A percentile compares a stretch with the other conserved stretches of the same genome.
phyloP scores from a whole-genome alignment of 2,888 invertebrate genomes.

The Clivina fossor region DNA sequence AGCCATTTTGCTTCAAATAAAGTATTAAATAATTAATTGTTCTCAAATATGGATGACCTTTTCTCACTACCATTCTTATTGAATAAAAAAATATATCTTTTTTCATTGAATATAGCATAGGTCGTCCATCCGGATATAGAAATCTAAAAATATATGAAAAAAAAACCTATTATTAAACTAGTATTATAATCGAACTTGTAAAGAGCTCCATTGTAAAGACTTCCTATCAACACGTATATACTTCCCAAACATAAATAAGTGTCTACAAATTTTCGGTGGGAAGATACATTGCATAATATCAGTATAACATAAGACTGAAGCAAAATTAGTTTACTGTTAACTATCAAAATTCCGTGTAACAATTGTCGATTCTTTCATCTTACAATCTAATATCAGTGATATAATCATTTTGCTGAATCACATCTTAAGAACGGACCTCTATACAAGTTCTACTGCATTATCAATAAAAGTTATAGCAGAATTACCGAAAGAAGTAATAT shows the following conservation, averaged over 20 bases:
- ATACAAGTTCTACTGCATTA: too few relatives aligned
- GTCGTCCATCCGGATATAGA: slow-evolving; percentile 33
- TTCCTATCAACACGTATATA: background rate
- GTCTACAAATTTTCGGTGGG: too few relatives aligned
- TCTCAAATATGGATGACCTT: slow-evolving; percentile 16
- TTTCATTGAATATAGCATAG: slow-evolving; percentile 34
- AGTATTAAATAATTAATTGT: slow-evolving; percentile 21
- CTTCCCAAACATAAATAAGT: too few relatives aligned
- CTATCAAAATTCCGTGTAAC: too few relatives aligned
- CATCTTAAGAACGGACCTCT: too few relatives aligned
- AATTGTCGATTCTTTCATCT: too few relatives aligned
- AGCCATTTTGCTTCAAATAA: slow-evolving; percentile 9
- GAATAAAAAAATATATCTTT: slow-evolving; percentile 20
- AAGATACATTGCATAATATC: background rate
- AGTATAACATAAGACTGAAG: background rate
- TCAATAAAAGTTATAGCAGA: too few relatives aligned
- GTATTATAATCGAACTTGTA: background rate
- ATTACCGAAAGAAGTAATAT: too few relatives aligned
- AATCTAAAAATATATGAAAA: slow-evolving; percentile 2
- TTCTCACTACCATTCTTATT: slow-evolving; percentile 5
- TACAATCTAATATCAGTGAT: too few relatives aligned
- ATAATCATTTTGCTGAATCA: too few relatives aligned
- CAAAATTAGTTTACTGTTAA: too few relatives aligned
- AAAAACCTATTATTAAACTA: background rate
- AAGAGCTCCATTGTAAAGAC: background rate